Percentiles rank a stretch among this genome's conserved stretches.
Conservation (phyloP, 1,140 invertebrate species). For the Battus philenor region DNA sequence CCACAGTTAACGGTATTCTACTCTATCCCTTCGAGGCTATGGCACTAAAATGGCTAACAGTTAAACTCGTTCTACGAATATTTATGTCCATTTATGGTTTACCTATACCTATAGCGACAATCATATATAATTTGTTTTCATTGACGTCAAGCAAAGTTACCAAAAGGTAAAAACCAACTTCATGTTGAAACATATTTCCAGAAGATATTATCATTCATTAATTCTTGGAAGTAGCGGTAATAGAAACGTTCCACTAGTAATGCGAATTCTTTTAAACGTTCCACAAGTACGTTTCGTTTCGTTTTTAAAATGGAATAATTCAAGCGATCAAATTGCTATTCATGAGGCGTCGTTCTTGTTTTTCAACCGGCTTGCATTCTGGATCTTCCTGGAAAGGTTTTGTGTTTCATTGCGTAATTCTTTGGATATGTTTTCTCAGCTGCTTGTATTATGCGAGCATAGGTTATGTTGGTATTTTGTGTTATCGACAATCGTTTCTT, state of each 20-base stretch:
- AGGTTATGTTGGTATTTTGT: conserved; percentile 11
- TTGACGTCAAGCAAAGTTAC: conserved; percentile 17
- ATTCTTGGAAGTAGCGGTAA: conserved; percentile 39
- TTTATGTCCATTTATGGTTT: no score
- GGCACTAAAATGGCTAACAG: no score
- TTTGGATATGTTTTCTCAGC: conserved; percentile 6
- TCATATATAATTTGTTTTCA: no score
- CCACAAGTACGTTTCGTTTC: conserved; percentile 13
- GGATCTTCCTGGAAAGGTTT: conserved; percentile 10
- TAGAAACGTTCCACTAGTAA: conserved; percentile 23
- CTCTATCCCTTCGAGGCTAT: not conserved
- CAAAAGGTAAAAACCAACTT: conserved; percentile 7
- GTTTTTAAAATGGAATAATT: conserved; percentile 20
- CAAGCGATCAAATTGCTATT: conserved; percentile 29
- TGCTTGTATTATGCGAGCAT: conserved; percentile 17
- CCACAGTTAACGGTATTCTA: not conserved
- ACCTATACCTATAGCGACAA: no score
- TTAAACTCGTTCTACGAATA: not conserved
- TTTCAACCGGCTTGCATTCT: conserved; percentile 17
- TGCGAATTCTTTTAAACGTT: conserved; percentile 19
- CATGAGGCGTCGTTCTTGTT: conserved; percentile 27
- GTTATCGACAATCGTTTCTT: conserved; percentile 35
- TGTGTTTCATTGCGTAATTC: conserved; percentile 15
- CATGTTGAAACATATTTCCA: conserved; percentile 12
- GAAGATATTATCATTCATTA: conserved; percentile 37